Conservation (phyloP, 1,140 invertebrate genomes). For the Drosophila navojoa region DNA sequence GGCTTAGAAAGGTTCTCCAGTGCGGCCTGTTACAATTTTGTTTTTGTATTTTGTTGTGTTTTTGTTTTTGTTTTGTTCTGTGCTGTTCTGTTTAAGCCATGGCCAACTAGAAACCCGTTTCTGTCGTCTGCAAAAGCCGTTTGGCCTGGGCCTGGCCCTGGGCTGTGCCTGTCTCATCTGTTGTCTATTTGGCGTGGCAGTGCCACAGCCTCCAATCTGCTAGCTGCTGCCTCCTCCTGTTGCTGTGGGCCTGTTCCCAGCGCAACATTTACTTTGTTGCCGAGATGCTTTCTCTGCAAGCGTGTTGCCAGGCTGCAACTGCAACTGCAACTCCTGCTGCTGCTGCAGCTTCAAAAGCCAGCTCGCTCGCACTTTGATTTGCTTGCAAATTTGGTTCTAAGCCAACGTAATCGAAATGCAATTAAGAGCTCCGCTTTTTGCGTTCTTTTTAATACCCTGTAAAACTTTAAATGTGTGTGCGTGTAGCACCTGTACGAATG, state of each 20-base stretch:
- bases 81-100: background rate
- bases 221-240: slow-evolving; percentile 21
- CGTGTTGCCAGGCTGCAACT: slow-evolving; percentile 50
- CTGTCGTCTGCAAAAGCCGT: slow-evolving; percentile 53
- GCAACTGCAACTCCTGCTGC: background rate
- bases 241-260: slow-evolving; percentile 72
- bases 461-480: background rate
- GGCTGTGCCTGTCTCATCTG: slow-evolving; percentile 70
- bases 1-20: slow-evolving; percentile 43
- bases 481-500: too few species aligned
- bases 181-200: slow-evolving; percentile 56
- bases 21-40: slow-evolving; percentile 69
- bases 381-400: slow-evolving; percentile 60
- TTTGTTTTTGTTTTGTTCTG: background rate
- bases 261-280: slow-evolving; percentile 74
- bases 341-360: background rate
- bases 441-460: background rate
- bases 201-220: slow-evolving; percentile 42
- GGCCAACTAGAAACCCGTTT: slow-evolving; percentile 61
- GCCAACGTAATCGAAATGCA: slow-evolving; percentile 78
- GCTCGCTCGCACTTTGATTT: slow-evolving; percentile 54
- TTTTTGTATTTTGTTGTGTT: background rate
- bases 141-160: slow-evolving; percentile 41
- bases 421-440: slow-evolving; percentile 53
- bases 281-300: slow-evolving; percentile 55